Percentiles rank a stretch among this genome's conserved stretches.
Conservation (phyloP, 92 coral and sea anemone species). For the Siderastrea radians region DNA sequence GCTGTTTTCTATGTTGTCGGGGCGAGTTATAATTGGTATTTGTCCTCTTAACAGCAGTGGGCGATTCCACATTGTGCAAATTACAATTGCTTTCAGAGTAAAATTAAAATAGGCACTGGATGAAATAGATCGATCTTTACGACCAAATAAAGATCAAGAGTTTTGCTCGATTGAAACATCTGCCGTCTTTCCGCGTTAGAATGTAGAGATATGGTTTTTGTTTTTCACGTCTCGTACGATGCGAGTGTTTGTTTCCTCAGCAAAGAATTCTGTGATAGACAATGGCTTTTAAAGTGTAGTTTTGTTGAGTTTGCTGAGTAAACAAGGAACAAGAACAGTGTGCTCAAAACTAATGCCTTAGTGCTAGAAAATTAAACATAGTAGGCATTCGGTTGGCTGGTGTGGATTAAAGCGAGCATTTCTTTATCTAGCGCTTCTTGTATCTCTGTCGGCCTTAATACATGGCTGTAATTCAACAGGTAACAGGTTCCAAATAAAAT, state of each 20-base stretch:
- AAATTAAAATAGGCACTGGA: constrained; percentile 52
- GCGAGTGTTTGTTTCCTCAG: constrained; percentile 38
- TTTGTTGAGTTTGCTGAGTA: constrained; percentile 40
- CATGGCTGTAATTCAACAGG: constrained; percentile 14
- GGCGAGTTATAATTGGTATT: constrained; percentile 81
- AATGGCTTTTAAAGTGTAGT: constrained; percentile 51
- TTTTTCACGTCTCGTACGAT: not conserved
- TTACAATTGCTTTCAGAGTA: constrained; percentile 70
- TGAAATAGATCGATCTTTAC: constrained; percentile 22
- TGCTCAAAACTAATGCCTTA: constrained; percentile 15
- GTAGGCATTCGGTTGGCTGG: constrained; percentile 8
- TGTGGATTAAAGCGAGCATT: constrained; percentile 19
- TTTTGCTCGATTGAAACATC: constrained; percentile 22
- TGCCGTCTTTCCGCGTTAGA: not conserved
- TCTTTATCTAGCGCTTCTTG: not conserved
- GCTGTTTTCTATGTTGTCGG: constrained; percentile 34
- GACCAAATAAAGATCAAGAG: constrained; percentile 20
- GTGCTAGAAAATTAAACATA: not conserved
- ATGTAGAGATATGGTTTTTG: not conserved
- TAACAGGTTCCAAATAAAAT: constrained; percentile 17
- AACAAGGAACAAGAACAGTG: constrained; percentile 6
- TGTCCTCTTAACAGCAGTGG: constrained; percentile 66
- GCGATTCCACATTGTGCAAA: constrained; percentile 69
- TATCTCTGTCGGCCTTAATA: constrained; percentile 9
- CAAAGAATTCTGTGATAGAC: constrained; percentile 43